Percentiles rank a stretch among this genome's conserved stretches.
Conservation (phyloP, 2,113 vertebrate species). For the Motacilla tschutschensis region DNA sequence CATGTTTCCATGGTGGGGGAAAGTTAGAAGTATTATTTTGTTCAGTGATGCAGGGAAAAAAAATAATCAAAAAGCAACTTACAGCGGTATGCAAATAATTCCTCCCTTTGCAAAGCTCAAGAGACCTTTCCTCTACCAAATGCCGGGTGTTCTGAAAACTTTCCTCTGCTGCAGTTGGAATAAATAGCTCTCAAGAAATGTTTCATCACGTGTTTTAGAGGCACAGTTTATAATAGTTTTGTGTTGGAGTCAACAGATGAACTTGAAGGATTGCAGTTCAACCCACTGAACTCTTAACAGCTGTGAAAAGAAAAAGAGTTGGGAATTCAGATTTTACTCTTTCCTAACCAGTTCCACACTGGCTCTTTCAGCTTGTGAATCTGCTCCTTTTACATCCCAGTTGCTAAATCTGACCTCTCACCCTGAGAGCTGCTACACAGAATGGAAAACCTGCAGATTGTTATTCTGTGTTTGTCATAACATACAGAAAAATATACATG, state of each 20-base stretch:
- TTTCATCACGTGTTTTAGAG: slow-evolving; percentile 77
- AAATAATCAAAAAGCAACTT: slow-evolving; percentile 35
- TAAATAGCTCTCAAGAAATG: slow-evolving; percentile 77
- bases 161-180: slow-evolving; percentile 63
- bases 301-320: slow-evolving; percentile 59
- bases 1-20: background rate
- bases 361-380: background rate
- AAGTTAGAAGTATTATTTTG: background rate
- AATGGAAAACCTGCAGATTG: background rate
- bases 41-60: background rate
- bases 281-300: slow-evolving; percentile 70
- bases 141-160: slow-evolving; percentile 67
- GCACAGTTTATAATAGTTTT: slow-evolving; percentile 76
- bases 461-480: background rate
- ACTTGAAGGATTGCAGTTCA: slow-evolving; percentile 68
- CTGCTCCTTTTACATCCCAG: background rate
- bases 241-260: slow-evolving; percentile 68
- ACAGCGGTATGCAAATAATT: slow-evolving; percentile 50
- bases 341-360: slow-evolving; percentile 2
- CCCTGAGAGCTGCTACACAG: background rate
- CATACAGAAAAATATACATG: background rate
- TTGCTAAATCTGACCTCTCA: background rate
- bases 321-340: slow-evolving; percentile 40
- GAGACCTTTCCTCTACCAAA: slow-evolving; percentile 41
- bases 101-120: slow-evolving; percentile 14